A percentile compares a stretch with the other conserved stretches of the same genome.
Conservation (phyloP, 1,140 invertebrate genomes). For the Zeugodacus cucurbitae region DNA sequence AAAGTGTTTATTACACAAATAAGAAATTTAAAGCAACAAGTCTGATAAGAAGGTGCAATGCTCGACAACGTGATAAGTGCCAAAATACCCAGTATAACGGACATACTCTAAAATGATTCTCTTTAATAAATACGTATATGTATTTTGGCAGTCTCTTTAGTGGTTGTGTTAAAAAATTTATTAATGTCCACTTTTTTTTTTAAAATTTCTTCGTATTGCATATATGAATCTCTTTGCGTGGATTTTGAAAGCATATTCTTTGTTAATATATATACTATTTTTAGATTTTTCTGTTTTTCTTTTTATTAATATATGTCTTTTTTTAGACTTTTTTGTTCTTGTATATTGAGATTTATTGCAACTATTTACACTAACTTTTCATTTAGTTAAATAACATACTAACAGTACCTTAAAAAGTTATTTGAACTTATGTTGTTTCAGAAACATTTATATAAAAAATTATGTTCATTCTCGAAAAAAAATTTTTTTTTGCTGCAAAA, state of each 20-base stretch:
- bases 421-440: not conserved
- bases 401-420: not conserved
- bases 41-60: not conserved
- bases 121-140: too few relatives aligned
- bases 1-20: not conserved
- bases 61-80: constrained; percentile 4
- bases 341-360: not conserved
- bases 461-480: not conserved
- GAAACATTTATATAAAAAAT: not conserved
- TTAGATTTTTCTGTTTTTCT: not conserved
- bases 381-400: not conserved
- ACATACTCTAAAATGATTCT: not conserved
- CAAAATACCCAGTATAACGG: not conserved
- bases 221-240: not conserved
- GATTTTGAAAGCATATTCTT: not conserved
- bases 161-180: not conserved
- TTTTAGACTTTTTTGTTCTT: not conserved
- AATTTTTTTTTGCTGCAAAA: not conserved
- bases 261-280: not conserved
- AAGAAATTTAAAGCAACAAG: constrained; percentile 15
- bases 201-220: not conserved
- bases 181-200: not conserved
- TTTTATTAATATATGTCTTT: not conserved
- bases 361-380: not conserved
- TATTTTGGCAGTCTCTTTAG: not conserved